Conservation (phyloP, 1,140 invertebrate genomes). For the Sogatella furcifera region DNA sequence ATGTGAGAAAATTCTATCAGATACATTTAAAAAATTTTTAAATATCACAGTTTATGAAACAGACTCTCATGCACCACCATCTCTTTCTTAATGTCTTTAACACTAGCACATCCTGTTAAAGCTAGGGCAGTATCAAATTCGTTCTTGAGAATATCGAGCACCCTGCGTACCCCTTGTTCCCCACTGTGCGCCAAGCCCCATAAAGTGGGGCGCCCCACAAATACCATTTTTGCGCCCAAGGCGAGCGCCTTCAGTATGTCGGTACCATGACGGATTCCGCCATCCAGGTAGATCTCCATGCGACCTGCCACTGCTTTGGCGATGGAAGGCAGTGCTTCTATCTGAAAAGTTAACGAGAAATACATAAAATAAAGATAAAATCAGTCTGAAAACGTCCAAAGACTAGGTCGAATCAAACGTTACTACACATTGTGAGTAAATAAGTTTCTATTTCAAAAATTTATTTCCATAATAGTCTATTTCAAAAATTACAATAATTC, state of each 20-base stretch:
- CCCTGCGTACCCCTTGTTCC: constrained; percentile 59
- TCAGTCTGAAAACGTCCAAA: too few species aligned
- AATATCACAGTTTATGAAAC: constrained; percentile 34
- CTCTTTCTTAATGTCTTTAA: constrained; percentile 47
- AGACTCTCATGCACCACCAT: constrained; percentile 57
- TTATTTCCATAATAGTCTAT: too few species aligned
- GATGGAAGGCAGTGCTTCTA: constrained; percentile 79
- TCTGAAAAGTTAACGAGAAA: constrained; percentile 40
- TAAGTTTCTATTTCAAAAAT: too few species aligned
- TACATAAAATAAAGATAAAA: too few species aligned
- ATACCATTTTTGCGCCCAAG: constrained; percentile 82
- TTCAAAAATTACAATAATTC: too few species aligned
- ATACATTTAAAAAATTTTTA: too few species aligned
- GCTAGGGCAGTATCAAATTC: constrained; percentile 72
- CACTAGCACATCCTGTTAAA: constrained; percentile 57
- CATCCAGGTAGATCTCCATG: constrained; percentile 78
- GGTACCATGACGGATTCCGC: constrained; percentile 72
- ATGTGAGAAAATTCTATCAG: too few species aligned
- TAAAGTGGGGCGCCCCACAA: constrained; percentile 76
- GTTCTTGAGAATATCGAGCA: constrained; percentile 59
- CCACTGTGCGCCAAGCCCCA: constrained; percentile 78
- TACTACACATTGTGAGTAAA: too few species aligned
- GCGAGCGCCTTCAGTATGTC: constrained; percentile 88
- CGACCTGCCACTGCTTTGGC: constrained; percentile 58
- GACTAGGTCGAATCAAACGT: too few species aligned